These are phyloP conservation scores for Neosilurus mollespiculum DNA, from an alignment of 2,797 vertebrate species.

Conservation along the genomic window DNA sequence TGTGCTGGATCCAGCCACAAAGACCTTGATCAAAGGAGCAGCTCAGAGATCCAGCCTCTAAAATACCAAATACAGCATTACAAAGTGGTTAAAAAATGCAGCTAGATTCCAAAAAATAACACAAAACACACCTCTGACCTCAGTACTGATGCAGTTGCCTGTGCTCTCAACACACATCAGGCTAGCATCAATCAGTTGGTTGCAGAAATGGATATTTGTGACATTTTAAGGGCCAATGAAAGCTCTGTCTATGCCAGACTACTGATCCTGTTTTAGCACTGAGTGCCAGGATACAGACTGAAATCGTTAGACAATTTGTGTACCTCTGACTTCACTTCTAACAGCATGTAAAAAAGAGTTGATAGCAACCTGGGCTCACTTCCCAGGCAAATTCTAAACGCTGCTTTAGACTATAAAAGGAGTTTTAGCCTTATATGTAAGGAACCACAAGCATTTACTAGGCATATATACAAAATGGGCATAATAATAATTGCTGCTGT, in stretches of 20 bases:
- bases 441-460: not conserved
- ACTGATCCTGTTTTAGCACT: slow-evolving; percentile 49
- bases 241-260: slow-evolving; percentile 48
- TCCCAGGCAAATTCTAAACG: slow-evolving; percentile 25
- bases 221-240: slow-evolving; percentile 64
- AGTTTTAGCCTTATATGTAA: not conserved
- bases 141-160: not conserved
- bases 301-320: slow-evolving; percentile 61
- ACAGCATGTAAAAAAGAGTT: slow-evolving; percentile 32
- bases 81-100: slow-evolving; percentile 26
- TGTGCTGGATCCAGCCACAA: slow-evolving; percentile 91
- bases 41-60: slow-evolving; percentile 85
- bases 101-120: slow-evolving; percentile 6
- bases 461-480: not conserved
- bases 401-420: slow-evolving; percentile 23
- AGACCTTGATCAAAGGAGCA: slow-evolving; percentile 92
- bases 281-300: slow-evolving; percentile 59
- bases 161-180: slow-evolving; percentile 48
- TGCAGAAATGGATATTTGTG: slow-evolving; percentile 51
- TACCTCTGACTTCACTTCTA: slow-evolving; percentile 49
- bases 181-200: slow-evolving; percentile 60
- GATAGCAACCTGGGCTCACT: slow-evolving; percentile 17
- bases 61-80: slow-evolving; percentile 30
- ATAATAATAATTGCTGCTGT: not conserved
- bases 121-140: slow-evolving; percentile 8